Base-by-base conservation (phyloP, 2,797 vertebrate genomes). In the Melanotaenia parkinsoni region DNA sequence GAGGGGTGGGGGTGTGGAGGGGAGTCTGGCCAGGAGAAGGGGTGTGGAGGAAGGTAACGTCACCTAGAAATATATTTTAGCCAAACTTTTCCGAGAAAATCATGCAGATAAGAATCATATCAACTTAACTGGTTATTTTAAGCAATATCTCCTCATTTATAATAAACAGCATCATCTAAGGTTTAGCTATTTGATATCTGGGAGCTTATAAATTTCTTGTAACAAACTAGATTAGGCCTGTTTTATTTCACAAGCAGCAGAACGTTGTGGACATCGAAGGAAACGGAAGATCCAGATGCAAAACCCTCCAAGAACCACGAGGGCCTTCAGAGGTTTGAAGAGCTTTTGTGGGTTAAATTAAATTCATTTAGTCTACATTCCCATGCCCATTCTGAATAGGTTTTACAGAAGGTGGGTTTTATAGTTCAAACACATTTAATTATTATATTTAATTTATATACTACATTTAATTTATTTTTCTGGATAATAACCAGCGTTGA, bases 21-120 rank as follows among this genome's bases (percentile, higher is more conserved):
- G 84, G 70, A 62, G 79, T 61, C 70, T 47, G 79, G 74, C 65
- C 74, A 75, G 69, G 82, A 85, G 77, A 68, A 76, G 58, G 77
- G 67, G 58, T 28, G 69, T 74, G 74, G 63, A 86, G 76, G 68
- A 84, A 90, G 84, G 87, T 86, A 76, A 82, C 72, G 71, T 73
- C 83, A 86, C 78, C 73, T 74, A 40, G 33, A 53, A 58, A 71
- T 54, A 30, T 45, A 24, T 56, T 64, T 63, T 43, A 47, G 5
- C 20, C 63, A 50, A 18, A 32, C 14, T 1, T 33, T 30, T 43
- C 20, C 33, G 9, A 40, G 32, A 18, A 3, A 32, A 58, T 18
- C 12, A 56, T 28, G 26, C 13, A 30, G 11, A 18, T 2, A 51
- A 20, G 5, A 8, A 16, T 13, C 20, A 13, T n/a, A 13, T 13